A percentile compares a stretch with the other conserved stretches of the same genome.
These are phyloP conservation scores for Exocentrus adspersus DNA, from an alignment of 2,888 invertebrate genomes.

Conservation along the genomic window DNA sequence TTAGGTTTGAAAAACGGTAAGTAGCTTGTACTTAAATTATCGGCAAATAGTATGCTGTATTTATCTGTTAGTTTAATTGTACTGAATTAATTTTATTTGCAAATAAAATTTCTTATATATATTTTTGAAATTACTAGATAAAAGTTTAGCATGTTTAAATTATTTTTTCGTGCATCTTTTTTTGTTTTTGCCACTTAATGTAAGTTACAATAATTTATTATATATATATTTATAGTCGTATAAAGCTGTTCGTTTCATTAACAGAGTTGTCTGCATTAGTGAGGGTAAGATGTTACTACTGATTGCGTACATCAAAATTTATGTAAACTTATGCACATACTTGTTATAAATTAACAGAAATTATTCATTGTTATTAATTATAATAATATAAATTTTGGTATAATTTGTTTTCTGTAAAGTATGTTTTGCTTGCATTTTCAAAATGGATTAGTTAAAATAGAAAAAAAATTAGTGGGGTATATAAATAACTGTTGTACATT, in stretches of 20 bases:
- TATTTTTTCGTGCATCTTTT: slow-evolving; percentile 5
- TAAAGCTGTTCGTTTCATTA: not conserved
- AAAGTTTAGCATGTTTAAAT: slow-evolving; percentile 13
- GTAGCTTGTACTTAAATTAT: slow-evolving; percentile 31
- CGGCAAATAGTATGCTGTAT: slow-evolving; percentile 21
- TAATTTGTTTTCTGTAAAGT: too few relatives aligned
- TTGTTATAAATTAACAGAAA: too few relatives aligned
- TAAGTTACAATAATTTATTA: slow-evolving; percentile 24
- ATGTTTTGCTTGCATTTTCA: too few relatives aligned
- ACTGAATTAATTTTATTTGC: too few relatives aligned
- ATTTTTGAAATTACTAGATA: not conserved
- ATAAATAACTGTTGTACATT: too few relatives aligned
- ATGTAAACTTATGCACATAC: too few relatives aligned
- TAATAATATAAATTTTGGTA: too few relatives aligned
- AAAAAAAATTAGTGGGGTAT: slow-evolving; percentile 31
- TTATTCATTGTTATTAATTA: too few relatives aligned
- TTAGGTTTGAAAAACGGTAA: slow-evolving; percentile 1
- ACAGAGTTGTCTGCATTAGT: too few relatives aligned
- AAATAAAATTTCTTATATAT: not conserved
- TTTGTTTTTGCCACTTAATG: slow-evolving; percentile 24
- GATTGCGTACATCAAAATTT: too few relatives aligned
- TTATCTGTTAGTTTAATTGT: slow-evolving; percentile 20
- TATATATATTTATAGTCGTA: slow-evolving; percentile 14
- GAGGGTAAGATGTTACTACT: too few relatives aligned
- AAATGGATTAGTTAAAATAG: too few relatives aligned